Conservation (phyloP, 2,797 vertebrate genomes). For the Okamejei kenojei region DNA sequence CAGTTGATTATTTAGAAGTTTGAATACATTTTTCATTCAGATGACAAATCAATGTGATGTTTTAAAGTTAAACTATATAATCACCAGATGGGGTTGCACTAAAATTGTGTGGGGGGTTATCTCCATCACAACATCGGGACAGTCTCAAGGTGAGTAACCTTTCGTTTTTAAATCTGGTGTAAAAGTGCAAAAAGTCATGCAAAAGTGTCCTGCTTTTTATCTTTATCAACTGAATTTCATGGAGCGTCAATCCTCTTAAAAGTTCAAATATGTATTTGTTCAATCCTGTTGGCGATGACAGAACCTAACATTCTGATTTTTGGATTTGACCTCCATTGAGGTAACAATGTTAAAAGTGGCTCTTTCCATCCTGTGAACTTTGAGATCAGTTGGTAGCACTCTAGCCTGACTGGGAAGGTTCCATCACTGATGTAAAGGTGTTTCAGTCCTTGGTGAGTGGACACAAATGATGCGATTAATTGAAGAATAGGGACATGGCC, state of each 20-base stretch:
- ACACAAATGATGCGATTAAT: background rate
- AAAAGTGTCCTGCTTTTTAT: background rate
- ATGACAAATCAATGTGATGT: background rate
- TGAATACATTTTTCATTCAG: background rate
- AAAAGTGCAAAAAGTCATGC: background rate
- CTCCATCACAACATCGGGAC: background rate
- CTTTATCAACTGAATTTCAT: background rate
- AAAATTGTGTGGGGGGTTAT: no score
- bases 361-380: background rate
- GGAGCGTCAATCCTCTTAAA: background rate
- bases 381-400: background rate
- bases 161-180: background rate
- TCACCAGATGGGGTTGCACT: background rate
- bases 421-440: background rate
- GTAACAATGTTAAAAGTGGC: background rate
- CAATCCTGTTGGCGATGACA: background rate
- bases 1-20: background rate
- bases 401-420: background rate
- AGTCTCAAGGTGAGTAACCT: background rate
- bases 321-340: background rate
- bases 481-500: background rate
- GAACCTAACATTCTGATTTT: background rate
- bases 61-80: background rate
- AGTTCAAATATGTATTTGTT: slow-evolving; percentile 4
- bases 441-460: background rate